Evolutionary conservation across 2,113 vertebrate species (phyloP).

Genomic region (Lanius collurio): DNA sequence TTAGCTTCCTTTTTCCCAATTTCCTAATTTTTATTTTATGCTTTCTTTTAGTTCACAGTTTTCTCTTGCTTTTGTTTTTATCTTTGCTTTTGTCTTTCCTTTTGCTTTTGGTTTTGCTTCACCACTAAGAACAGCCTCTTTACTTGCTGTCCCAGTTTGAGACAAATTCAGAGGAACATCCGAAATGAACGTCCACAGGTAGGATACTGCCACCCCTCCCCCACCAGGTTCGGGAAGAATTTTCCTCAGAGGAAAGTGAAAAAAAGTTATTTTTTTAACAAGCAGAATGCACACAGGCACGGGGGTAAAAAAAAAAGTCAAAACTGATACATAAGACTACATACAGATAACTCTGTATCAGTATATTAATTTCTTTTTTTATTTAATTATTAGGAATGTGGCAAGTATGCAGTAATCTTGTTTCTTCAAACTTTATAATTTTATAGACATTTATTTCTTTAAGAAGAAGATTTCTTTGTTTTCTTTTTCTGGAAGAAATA

Average conservation of each 20-base stretch:
- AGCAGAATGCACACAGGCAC: no score
- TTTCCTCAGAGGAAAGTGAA: no score
- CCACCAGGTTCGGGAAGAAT: no score
- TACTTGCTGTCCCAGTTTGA: not conserved
- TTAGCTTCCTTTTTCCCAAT: not conserved
- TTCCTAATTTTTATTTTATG: not conserved
- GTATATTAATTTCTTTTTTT: not conserved
- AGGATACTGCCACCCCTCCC: no score
- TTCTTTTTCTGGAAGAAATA: not conserved
- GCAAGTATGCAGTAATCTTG: not conserved
- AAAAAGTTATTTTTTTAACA: no score
- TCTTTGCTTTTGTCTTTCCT: not conserved
- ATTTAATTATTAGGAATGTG: not conserved
- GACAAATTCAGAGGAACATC: no score
- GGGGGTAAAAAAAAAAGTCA: not conserved
- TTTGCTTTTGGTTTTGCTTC: not conserved
- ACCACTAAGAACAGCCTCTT: not conserved
- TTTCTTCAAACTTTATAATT: not conserved
- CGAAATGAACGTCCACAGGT: no score
- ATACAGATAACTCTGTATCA: not conserved
- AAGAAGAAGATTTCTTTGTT: not conserved
- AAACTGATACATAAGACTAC: not conserved
- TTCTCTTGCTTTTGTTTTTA: not conserved
- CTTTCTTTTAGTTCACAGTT: not conserved
- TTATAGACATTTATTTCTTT: not conserved